Evolutionary conservation across 2,888 invertebrate genomes (phyloP).

Genomic region (Torymus auratus): DNA sequence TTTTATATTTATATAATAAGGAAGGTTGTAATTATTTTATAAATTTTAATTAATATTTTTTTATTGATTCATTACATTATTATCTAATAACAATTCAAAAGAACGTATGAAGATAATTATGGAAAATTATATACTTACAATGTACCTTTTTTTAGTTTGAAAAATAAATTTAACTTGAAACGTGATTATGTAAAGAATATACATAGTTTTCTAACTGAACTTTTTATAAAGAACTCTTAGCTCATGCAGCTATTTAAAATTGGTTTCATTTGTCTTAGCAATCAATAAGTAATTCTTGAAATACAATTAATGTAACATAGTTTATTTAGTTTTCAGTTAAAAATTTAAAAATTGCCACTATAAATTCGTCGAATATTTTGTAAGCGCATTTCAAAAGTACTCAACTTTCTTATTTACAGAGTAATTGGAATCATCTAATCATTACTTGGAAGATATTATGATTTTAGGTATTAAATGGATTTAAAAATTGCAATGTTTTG

Average conservation of each 20-base stretch:
- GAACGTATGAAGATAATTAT: constrained; percentile 29
- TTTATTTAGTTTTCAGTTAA: not conserved
- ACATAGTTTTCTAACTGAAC: constrained; percentile 24
- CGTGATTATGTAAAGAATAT: constrained; percentile 43
- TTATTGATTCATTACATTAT: constrained; percentile 38
- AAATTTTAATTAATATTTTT: constrained; percentile 26
- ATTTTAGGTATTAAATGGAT: constrained; percentile 27
- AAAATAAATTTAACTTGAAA: constrained; percentile 38
- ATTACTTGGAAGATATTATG: constrained; percentile 46
- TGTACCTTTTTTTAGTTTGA: constrained; percentile 26
- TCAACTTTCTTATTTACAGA: constrained; percentile 36
- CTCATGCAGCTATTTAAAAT: not conserved
- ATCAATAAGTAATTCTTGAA: not conserved
- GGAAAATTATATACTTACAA: constrained; percentile 34
- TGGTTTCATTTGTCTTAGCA: not conserved
- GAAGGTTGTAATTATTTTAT: not conserved
- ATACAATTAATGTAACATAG: not conserved
- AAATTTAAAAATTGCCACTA: not conserved
- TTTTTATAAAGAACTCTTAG: constrained; percentile 4
- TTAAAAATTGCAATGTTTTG: constrained; percentile 20
- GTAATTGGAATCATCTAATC: constrained; percentile 36
- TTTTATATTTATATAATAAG: not conserved
- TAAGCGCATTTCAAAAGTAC: constrained; percentile 25
- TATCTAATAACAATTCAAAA: constrained; percentile 41
- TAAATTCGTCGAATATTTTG: constrained; percentile 17